phyloP scores from a whole-genome alignment of 2,797 vertebrate species.

The Periophthalmus magnuspinnatus region DNA sequence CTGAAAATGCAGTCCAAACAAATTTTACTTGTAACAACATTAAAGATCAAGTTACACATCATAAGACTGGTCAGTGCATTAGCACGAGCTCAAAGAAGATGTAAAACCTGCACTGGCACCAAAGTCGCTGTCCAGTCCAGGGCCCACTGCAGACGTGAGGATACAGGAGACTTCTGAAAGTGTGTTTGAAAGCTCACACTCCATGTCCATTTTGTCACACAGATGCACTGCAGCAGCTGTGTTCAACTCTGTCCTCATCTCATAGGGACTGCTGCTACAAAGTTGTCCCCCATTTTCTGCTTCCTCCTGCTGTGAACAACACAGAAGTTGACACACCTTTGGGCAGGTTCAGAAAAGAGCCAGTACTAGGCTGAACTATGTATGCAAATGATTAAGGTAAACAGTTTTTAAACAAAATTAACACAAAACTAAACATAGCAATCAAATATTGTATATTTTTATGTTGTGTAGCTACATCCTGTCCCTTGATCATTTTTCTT shows the following conservation, averaged over 20 bases:
- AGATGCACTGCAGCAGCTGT: slow-evolving; percentile 36
- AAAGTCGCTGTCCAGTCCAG: slow-evolving; percentile 86
- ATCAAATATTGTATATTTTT: too few species aligned
- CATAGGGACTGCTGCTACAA: slow-evolving; percentile 57
- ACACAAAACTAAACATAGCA: neutral
- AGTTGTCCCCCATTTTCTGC: slow-evolving; percentile 32
- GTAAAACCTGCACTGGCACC: slow-evolving; percentile 82
- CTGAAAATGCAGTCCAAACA: slow-evolving; percentile 48
- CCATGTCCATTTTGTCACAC: slow-evolving; percentile 57
- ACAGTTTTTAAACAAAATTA: too few species aligned
- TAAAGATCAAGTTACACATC: neutral
- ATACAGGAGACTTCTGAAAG: slow-evolving; percentile 53
- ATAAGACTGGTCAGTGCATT: neutral
- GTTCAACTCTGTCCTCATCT: slow-evolving; percentile 51
- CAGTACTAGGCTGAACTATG: neutral
- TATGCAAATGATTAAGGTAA: too few species aligned
- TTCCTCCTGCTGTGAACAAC: slow-evolving; percentile 42
- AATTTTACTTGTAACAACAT: slow-evolving; percentile 1
- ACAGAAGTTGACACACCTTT: neutral
- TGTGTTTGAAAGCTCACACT: slow-evolving; percentile 62
- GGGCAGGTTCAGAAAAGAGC: neutral
- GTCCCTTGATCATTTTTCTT: too few species aligned
- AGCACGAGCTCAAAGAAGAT: neutral
- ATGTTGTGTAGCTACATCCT: too few species aligned
- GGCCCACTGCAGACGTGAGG: slow-evolving; percentile 65